A percentile compares a stretch with the other conserved stretches of the same genome.
Evolutionary conservation across 2,797 vertebrate genomes (phyloP).

Genomic region (Mus caroli): DNA sequence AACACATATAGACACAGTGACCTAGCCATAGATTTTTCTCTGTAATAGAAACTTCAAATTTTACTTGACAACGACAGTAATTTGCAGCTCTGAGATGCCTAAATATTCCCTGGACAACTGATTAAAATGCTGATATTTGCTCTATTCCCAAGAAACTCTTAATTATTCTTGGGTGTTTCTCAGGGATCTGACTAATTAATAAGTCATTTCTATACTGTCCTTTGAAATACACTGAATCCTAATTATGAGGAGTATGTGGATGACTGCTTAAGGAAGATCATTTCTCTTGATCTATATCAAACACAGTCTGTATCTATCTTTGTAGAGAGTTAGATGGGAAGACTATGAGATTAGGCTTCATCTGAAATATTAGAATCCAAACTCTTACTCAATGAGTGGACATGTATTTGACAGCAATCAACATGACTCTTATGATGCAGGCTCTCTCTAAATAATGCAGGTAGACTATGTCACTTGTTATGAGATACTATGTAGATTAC

Average conservation of each 20-base stretch:
- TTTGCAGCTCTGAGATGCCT: slow-evolving; percentile 15
- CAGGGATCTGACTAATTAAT: neutral
- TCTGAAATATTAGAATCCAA: neutral
- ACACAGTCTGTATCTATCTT: neutral
- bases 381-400: neutral
- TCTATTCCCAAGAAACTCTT: neutral
- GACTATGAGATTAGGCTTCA: neutral
- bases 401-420: neutral
- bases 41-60: slow-evolving; percentile 24
- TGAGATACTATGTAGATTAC: neutral
- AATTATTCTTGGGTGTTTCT: slow-evolving; percentile 36
- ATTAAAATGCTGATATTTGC: slow-evolving; percentile 20
- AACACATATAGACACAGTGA: neutral
- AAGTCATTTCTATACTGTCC: neutral
- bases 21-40: neutral
- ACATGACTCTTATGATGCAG: neutral
- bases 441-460: neutral
- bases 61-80: neutral
- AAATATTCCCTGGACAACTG: neutral
- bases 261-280: neutral
- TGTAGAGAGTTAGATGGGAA: neutral
- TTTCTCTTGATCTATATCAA: slow-evolving; percentile 22
- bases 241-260: neutral
- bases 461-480: neutral
- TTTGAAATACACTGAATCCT: neutral